Evolutionary conservation across 2,797 vertebrate genomes (phyloP).

Genomic region (Mormyrops boulengeri): DNA sequence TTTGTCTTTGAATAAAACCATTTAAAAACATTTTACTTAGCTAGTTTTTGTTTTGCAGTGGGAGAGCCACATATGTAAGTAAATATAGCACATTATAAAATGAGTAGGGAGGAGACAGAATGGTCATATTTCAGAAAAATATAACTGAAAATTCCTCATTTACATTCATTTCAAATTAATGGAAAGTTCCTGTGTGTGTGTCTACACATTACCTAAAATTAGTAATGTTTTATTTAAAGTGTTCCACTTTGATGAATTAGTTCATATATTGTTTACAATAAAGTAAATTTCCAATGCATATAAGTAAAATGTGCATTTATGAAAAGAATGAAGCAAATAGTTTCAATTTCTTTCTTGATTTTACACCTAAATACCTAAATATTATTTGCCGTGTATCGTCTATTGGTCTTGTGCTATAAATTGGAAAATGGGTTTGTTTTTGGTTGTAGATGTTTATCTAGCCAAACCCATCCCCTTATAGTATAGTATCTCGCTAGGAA

Average conservation of each 20-base stretch:
- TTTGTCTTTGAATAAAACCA: not conserved
- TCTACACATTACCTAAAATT: not conserved
- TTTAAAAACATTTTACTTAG: not conserved
- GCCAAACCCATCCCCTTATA: not conserved
- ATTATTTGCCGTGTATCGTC: not conserved
- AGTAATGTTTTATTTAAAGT: not conserved
- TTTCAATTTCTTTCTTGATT: not conserved
- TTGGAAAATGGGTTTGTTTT: not conserved
- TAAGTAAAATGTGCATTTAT: too few relatives aligned
- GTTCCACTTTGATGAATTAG: not conserved
- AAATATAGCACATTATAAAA: not conserved
- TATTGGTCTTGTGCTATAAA: not conserved
- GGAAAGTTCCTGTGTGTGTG: too few relatives aligned
- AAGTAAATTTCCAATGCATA: not conserved
- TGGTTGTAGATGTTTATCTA: not conserved
- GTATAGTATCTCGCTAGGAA: not conserved
- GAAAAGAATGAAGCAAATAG: too few relatives aligned
- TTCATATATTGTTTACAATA: not conserved
- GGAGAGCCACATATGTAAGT: not conserved
- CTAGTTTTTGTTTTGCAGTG: not conserved
- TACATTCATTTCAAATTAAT: not conserved
- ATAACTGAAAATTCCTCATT: not conserved
- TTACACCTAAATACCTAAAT: not conserved
- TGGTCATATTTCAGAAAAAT: too few relatives aligned
- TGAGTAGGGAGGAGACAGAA: too few relatives aligned